phyloP scores from a whole-genome alignment of 2,113 vertebrate species.

The Oryzias woworae region DNA sequence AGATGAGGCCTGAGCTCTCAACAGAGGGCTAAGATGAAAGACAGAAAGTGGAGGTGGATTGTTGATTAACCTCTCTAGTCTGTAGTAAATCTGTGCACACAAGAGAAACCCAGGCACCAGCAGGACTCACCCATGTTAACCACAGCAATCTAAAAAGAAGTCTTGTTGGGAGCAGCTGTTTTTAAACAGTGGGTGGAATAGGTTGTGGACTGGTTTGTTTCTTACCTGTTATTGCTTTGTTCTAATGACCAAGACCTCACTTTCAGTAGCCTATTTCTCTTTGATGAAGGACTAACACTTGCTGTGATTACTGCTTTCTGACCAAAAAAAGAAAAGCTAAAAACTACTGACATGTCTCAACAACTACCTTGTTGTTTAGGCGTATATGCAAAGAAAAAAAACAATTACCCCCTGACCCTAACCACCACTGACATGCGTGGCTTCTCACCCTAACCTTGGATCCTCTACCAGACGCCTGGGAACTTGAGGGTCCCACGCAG shows the following conservation, averaged over 20 bases:
- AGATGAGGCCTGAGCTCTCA: conserved; percentile 60
- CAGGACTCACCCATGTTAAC: conserved; percentile 50
- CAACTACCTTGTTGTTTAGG: too few species aligned
- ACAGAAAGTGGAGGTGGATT: conserved; percentile 49
- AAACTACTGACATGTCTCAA: too few species aligned
- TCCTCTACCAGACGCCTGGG: too few species aligned
- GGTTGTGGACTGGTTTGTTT: conserved; percentile 46
- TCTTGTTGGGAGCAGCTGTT: conserved; percentile 53
- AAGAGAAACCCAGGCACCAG: conserved; percentile 31
- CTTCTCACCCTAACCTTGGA: too few species aligned
- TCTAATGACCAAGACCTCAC: conserved; percentile 17
- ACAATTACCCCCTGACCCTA: too few species aligned
- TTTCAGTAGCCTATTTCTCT: not conserved
- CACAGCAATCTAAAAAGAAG: conserved; percentile 46
- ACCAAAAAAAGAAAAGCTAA: not conserved
- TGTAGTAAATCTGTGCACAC: conserved; percentile 55
- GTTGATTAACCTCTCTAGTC: conserved; percentile 70
- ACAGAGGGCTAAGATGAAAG: conserved; percentile 58
- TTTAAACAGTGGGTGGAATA: conserved; percentile 47
- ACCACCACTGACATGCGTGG: too few species aligned
- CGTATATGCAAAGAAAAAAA: too few species aligned
- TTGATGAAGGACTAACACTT: not conserved
- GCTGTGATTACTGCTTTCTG: conserved; percentile 4
- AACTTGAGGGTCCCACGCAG: too few species aligned
- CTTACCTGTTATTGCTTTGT: conserved; percentile 38